phyloP scores from a whole-genome alignment of 2,888 invertebrate species.

The Zygaena filipendulae region DNA sequence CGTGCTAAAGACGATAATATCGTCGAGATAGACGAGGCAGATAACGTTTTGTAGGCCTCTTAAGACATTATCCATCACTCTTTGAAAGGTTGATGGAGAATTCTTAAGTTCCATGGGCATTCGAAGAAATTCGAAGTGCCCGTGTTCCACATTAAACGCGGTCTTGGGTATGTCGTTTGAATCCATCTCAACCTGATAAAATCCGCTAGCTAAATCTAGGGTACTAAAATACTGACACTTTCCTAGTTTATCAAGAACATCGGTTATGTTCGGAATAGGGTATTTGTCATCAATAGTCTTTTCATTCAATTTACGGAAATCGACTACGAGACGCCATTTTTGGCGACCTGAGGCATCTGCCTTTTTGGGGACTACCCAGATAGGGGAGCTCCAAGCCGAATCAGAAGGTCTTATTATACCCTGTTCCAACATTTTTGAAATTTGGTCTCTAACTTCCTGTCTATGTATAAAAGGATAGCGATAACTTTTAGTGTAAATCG shows the following conservation, averaged over 20 bases:
- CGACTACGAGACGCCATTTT: conserved; percentile 18
- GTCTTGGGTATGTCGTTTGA: conserved; percentile 18
- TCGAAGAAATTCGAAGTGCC: conserved; percentile 20
- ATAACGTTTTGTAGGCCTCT: conserved; percentile 13
- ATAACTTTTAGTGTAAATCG: conserved; percentile 13
- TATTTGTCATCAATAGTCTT: conserved; percentile 19
- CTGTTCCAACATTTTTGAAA: conserved; percentile 12
- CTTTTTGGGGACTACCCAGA: conserved; percentile 29
- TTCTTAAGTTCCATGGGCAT: conserved; percentile 22
- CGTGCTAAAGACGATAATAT: conserved; percentile 22
- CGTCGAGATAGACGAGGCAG: conserved; percentile 19
- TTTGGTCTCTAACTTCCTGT: conserved; percentile 11
- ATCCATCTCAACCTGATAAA: conserved; percentile 14
- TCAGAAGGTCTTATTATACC: conserved; percentile 12
- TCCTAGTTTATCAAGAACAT: conserved; percentile 19
- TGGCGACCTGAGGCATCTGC: conserved; percentile 18
- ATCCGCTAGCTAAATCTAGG: conserved; percentile 13
- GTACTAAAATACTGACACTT: conserved; percentile 12
- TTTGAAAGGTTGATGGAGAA: conserved; percentile 21
- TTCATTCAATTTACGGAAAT: conserved; percentile 19
- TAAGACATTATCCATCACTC: conserved; percentile 21
- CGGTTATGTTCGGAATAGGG: conserved; percentile 19
- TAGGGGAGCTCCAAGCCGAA: conserved; percentile 21
- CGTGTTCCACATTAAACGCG: conserved; percentile 20
- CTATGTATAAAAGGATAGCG: conserved; percentile 10